Evolutionary conservation across 2,888 invertebrate genomes (phyloP).

Genomic region (Eubasilissa splendida): DNA sequence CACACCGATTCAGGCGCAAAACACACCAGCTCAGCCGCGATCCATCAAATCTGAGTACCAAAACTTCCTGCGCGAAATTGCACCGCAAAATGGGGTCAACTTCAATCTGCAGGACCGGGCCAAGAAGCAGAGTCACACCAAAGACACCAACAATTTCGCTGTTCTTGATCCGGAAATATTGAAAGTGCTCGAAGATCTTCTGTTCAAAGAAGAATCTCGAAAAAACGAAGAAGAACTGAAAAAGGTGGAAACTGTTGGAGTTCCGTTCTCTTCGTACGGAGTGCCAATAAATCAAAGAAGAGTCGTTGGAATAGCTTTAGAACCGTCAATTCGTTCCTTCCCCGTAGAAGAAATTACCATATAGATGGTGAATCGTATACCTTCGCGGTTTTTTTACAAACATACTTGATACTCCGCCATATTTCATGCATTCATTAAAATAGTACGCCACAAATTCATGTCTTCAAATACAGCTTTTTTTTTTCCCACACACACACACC

Average conservation of each 20-base stretch:
- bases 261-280: slow-evolving; percentile 39
- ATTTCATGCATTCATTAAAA: no score
- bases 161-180: slow-evolving; percentile 30
- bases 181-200: slow-evolving; percentile 19
- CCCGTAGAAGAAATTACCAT: slow-evolving; percentile 1
- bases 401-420: no score
- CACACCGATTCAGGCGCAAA: not conserved
- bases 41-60: slow-evolving; percentile 12
- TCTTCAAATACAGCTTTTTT: no score
- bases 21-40: not conserved
- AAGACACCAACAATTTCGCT: not conserved
- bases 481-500: no score
- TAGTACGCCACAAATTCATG: no score
- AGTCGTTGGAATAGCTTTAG: slow-evolving; percentile 35
- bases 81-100: not conserved
- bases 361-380: not conserved
- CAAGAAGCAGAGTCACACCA: not conserved
- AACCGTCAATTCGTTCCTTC: slow-evolving; percentile 11
- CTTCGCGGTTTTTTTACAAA: no score
- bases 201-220: slow-evolving; percentile 37
- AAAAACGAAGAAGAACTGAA: slow-evolving; percentile 37
- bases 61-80: slow-evolving; percentile 10
- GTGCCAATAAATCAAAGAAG: slow-evolving; percentile 38
- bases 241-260: slow-evolving; percentile 3
- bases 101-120: slow-evolving; percentile 7